Evolutionary conservation across 2,888 invertebrate genomes (phyloP).

Genomic region (Galerucella calmariensis): DNA sequence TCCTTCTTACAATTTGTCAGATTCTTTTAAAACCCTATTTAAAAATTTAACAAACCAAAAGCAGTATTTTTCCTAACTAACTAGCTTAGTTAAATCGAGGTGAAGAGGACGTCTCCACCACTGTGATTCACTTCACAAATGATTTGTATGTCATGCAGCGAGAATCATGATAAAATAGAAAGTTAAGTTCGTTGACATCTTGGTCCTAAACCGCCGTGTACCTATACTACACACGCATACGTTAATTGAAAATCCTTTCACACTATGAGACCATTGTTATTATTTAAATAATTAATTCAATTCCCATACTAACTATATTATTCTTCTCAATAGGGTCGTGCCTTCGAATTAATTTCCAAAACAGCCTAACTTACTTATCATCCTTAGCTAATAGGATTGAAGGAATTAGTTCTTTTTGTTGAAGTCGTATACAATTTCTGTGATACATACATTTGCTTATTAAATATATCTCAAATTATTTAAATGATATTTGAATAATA

Average conservation of each 20-base stretch:
- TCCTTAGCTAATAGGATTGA: background rate
- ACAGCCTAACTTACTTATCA: background rate
- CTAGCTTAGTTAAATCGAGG: background rate
- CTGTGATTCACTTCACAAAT: conserved; percentile 33
- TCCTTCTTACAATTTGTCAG: too few relatives aligned
- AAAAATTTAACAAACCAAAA: too few relatives aligned
- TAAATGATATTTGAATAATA: too few relatives aligned
- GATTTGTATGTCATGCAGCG: conserved; percentile 45
- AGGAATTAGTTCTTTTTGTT: background rate
- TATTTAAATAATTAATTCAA: conserved; percentile 20
- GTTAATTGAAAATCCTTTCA: conserved; percentile 35
- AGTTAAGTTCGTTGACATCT: conserved; percentile 58
- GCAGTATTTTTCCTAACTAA: too few relatives aligned
- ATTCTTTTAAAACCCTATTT: too few relatives aligned
- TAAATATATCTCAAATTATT: too few relatives aligned
- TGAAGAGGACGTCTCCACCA: background rate
- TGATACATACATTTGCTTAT: too few relatives aligned
- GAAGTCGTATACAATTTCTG: background rate
- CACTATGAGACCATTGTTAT: conserved; percentile 36
- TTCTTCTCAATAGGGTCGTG: background rate
- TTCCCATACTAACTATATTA: background rate
- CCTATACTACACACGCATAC: conserved; percentile 20
- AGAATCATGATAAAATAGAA: conserved; percentile 56
- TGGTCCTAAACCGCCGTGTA: conserved; percentile 33
- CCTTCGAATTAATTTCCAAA: background rate